A percentile compares a stretch with the other conserved stretches of the same genome.
Conservation (phyloP, 2,888 invertebrate species). For the Mythimna loreyi region DNA sequence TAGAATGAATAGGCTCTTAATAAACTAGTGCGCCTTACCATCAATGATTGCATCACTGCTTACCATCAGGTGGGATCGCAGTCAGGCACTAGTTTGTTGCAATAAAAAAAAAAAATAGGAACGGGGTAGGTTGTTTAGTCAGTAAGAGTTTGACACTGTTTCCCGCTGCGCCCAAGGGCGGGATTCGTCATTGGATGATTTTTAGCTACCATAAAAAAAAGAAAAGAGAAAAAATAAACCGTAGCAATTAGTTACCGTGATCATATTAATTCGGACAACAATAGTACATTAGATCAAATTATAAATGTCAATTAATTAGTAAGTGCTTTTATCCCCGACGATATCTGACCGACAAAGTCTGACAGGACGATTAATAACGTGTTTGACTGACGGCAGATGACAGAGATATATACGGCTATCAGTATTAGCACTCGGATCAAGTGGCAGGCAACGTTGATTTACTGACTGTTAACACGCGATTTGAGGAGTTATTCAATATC, state of each 20-base stretch:
- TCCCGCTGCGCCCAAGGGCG: no score
- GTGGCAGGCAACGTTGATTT: conserved; percentile 10
- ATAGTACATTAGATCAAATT: conserved; percentile 4
- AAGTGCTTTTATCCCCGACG: background rate
- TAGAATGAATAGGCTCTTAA: no score
- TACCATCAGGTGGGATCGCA: no score
- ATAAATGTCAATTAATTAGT: conserved; percentile 2
- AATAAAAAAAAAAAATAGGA: no score
- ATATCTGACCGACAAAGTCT: conserved; percentile 15
- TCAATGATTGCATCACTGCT: no score
- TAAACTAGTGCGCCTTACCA: no score
- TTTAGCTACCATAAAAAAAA: no score
- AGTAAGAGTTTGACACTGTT: no score
- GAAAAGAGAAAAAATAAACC: background rate
- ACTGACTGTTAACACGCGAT: conserved; percentile 30
- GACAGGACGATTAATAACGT: conserved; percentile 23
- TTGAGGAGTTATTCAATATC: background rate
- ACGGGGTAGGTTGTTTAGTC: no score
- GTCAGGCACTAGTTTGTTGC: no score
- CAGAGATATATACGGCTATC: conserved; percentile 38
- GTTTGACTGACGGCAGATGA: conserved; percentile 39
- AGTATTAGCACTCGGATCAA: conserved; percentile 23
- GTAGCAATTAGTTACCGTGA: background rate
- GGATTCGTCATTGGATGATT: no score
- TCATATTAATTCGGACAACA: conserved; percentile 2